These are phyloP conservation scores for Priocnemis perturbator DNA, from an alignment of 2,888 invertebrate genomes.

Conservation along the genomic window DNA sequence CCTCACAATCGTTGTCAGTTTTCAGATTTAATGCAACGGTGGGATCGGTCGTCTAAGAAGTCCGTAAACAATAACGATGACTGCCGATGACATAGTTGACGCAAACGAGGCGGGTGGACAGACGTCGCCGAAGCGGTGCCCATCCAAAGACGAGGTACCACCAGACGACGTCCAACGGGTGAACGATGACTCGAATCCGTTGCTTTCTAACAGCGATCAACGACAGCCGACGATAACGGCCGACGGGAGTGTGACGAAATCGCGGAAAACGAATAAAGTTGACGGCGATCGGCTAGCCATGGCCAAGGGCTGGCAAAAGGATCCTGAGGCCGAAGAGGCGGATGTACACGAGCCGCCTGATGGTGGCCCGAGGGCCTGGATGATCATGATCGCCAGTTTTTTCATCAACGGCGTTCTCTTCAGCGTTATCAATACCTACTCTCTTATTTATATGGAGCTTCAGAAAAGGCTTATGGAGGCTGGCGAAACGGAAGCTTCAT, in stretches of 20 bases:
- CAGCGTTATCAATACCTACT: slow-evolving; percentile 93
- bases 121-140: neutral
- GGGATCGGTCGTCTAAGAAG: too few species aligned
- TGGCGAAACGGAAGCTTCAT: slow-evolving; percentile 83
- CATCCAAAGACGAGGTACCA: too few species aligned
- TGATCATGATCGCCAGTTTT: slow-evolving; percentile 90
- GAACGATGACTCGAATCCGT: slow-evolving; percentile 39
- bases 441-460: slow-evolving; percentile 86
- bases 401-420: slow-evolving; percentile 93
- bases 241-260: slow-evolving; percentile 10
- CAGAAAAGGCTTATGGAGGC: slow-evolving; percentile 80
- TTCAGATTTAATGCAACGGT: too few species aligned
- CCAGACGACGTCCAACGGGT: slow-evolving; percentile 18
- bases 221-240: slow-evolving; percentile 28
- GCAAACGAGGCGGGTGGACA: slow-evolving; percentile 21
- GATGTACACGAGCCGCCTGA: slow-evolving; percentile 77
- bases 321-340: slow-evolving; percentile 16
- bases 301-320: slow-evolving; percentile 17
- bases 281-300: slow-evolving; percentile 26
- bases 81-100: slow-evolving; percentile 37
- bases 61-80: slow-evolving; percentile 28
- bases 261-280: slow-evolving; percentile 20
- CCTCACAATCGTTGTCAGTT: too few species aligned
- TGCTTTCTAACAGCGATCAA: slow-evolving; percentile 25
- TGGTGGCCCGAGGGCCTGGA: slow-evolving; percentile 87